Evolutionary conservation across 2,888 invertebrate genomes (phyloP).

Genomic region (Formica aserva): DNA sequence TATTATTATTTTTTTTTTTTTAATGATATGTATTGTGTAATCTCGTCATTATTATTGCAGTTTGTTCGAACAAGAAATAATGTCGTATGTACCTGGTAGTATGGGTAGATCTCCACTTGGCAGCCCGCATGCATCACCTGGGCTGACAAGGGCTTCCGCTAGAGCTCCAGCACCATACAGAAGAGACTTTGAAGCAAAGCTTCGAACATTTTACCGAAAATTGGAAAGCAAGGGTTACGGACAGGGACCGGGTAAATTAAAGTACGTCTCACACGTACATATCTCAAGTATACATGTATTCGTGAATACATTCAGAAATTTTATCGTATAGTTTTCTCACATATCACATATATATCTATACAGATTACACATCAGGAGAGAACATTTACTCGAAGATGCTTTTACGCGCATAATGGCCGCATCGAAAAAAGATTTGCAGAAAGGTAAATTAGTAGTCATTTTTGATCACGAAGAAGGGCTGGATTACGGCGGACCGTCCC

Average conservation of each 20-base stretch:
- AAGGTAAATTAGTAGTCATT: conserved; percentile 96
- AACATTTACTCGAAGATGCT: conserved; percentile 97
- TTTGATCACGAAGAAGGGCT: conserved; percentile 98
- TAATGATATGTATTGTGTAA: background rate
- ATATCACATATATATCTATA: conserved; percentile 58
- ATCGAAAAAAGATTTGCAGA: conserved; percentile 97
- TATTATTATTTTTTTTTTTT: no score
- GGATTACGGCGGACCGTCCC: conserved; percentile 98
- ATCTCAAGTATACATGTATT: background rate
- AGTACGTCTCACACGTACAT: conserved; percentile 87
- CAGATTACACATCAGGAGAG: conserved; percentile 96
- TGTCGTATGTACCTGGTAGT: conserved; percentile 95
- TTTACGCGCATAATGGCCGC: conserved; percentile 98
- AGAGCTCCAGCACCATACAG: conserved; percentile 96
- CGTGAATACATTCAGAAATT: background rate
- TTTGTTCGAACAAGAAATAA: conserved; percentile 99
- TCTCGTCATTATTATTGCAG: conserved; percentile 86
- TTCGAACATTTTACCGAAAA: conserved; percentile 97
- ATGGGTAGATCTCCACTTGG: conserved; percentile 87
- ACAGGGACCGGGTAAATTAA: conserved; percentile 98
- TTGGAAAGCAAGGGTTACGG: conserved; percentile 98
- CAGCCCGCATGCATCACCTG: conserved; percentile 93
- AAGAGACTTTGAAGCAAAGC: conserved; percentile 97
- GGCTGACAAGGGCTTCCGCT: conserved; percentile 91
- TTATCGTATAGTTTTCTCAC: background rate